Evolutionary conservation across 2,888 invertebrate species (phyloP).

Genomic region (Hesperia comma): DNA sequence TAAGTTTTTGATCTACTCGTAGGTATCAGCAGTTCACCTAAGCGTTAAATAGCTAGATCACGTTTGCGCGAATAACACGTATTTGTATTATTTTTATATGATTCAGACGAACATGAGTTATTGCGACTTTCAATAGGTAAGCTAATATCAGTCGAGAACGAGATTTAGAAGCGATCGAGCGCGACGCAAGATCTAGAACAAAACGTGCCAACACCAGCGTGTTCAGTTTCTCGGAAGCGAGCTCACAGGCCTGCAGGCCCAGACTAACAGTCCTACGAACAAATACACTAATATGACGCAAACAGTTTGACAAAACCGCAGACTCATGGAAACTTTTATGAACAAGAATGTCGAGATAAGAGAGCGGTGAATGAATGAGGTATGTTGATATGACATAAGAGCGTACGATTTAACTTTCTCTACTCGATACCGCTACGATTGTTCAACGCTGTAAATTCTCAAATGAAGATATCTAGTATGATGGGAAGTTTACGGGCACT

Average conservation of each 20-base stretch:
- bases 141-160: slow-evolving; percentile 22
- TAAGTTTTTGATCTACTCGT: too few species aligned
- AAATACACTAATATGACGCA: not conserved
- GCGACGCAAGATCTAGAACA: slow-evolving; percentile 22
- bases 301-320: not conserved
- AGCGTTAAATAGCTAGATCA: too few species aligned
- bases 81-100: not conserved
- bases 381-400: slow-evolving; percentile 19
- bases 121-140: slow-evolving; percentile 4
- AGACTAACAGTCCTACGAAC: not conserved
- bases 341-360: not conserved
- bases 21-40: too few species aligned
- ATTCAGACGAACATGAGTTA: not conserved
- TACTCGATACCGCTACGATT: slow-evolving; percentile 1
- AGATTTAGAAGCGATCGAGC: slow-evolving; percentile 20
- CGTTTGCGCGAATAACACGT: too few species aligned
- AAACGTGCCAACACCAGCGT: slow-evolving; percentile 3
- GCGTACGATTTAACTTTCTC: slow-evolving; percentile 22
- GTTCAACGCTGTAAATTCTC: not conserved
- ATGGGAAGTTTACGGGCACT: too few species aligned
- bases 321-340: slow-evolving; percentile 5
- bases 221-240: not conserved
- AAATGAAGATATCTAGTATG: too few species aligned
- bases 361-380: slow-evolving; percentile 13
- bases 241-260: not conserved